Evolutionary conservation across 2,888 invertebrate genomes (phyloP).

Genomic region (Lydus trimaculatus): DNA sequence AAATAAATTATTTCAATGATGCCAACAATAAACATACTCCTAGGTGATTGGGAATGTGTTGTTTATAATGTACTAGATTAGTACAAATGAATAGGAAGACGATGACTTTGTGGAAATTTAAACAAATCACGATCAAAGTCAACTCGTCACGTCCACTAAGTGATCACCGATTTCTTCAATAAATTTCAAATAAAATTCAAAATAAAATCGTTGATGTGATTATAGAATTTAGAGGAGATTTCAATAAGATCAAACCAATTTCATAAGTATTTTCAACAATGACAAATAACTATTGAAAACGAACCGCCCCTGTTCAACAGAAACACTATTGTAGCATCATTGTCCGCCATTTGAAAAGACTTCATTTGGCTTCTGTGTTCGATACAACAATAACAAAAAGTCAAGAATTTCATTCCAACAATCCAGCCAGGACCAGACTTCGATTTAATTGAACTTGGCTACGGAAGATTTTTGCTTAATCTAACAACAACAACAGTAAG

Average conservation of each 20-base stretch:
- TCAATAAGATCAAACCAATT: neutral
- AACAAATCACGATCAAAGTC: neutral
- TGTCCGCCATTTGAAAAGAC: slow-evolving; percentile 54
- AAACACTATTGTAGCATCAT: slow-evolving; percentile 48
- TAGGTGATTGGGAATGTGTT: slow-evolving; percentile 42
- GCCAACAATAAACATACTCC: slow-evolving; percentile 40
- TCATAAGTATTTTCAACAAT: neutral
- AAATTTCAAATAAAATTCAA: neutral
- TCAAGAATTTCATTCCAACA: slow-evolving; percentile 55
- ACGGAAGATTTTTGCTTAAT: slow-evolving; percentile 41
- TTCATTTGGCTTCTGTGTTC: slow-evolving; percentile 57
- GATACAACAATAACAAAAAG: slow-evolving; percentile 50
- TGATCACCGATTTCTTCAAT: neutral
- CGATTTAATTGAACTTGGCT: slow-evolving; percentile 56
- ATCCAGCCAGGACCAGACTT: slow-evolving; percentile 37
- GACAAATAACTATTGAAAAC: slow-evolving; percentile 11
- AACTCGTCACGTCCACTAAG: neutral
- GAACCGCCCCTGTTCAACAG: slow-evolving; percentile 29
- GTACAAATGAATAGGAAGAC: slow-evolving; percentile 50
- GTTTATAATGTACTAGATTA: slow-evolving; percentile 51
- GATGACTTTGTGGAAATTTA: neutral
- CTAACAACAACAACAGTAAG: neutral
- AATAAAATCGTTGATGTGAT: neutral
- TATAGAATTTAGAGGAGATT: neutral
- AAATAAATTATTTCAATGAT: slow-evolving; percentile 47